Evolutionary conservation across 2,888 invertebrate species (phyloP), one percentile per base, ranked within the genome.

Genomic region (Polymixis lichenea): DNA sequence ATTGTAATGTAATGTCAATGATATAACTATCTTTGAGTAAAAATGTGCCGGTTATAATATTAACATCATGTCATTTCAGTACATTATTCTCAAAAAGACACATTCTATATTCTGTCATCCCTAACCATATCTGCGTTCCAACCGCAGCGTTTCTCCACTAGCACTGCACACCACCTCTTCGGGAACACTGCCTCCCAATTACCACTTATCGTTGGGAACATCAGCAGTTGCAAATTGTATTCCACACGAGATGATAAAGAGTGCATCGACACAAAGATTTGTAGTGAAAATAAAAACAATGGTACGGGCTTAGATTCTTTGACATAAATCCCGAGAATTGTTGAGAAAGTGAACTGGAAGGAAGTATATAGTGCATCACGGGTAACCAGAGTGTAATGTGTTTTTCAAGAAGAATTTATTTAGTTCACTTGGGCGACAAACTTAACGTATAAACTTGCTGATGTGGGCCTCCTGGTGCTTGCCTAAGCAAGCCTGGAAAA

Each of bases 141-240:
- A 79, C 74, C 83, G 84, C 84, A 64, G 83, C 86, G 75, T 86
- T 86, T 73, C 17, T 32, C 65, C 56, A 71, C 84, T 28, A 13
- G 11, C 28, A 70, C 43, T 0, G 38, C 4, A 60, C 71, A 46
- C 69, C 46, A 71, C 72, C 78, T 72, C 69, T 70, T 22, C 76
- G 60, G 82, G 78, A 75, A 78, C 77, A 72, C 78, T 83, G 90
- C 88, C 85, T 91, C 92, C 95, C 95, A 95, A 95, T 95, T 95
- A 96, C 93, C 86, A 84, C 74, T 90, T 93, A 95, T 96, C 96
- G 92, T 87, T 95, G 95, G 92, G 95, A 95, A 95, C 90, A 96
- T 96, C 95, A 87, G 86, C 86, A 88, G 87, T 92, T 93, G 94
- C 94, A 93, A 95, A 95, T 95, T 95, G 94, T 91, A 89, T 86